phyloP scores from a whole-genome alignment of 2,113 vertebrate species.

The Ceyx melanurus region DNA sequence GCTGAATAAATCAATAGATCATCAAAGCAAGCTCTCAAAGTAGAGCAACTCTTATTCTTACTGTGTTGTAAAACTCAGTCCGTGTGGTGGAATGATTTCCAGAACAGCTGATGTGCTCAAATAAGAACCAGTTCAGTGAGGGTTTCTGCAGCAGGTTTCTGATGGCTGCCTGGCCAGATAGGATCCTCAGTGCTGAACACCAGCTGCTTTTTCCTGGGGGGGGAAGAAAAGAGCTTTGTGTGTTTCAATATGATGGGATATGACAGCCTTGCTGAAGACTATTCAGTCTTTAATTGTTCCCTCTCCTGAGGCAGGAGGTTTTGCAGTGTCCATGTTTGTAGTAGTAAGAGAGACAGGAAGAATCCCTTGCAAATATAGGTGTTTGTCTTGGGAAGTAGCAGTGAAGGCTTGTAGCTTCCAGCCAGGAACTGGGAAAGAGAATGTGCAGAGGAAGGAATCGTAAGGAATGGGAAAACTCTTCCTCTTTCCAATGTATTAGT shows the following conservation, averaged over 20 bases:
- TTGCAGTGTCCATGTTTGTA: neutral
- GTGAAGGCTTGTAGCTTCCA: neutral
- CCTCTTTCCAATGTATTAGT: neutral
- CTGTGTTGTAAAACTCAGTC: neutral
- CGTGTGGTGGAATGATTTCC: neutral
- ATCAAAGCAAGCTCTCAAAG: conserved; percentile 28
- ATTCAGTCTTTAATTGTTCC: neutral
- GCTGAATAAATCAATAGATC: conserved; percentile 36
- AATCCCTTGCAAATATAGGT: neutral
- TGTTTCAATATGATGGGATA: neutral
- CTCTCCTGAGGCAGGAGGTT: neutral
- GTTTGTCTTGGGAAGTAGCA: neutral
- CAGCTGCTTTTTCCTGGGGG: neutral
- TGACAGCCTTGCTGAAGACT: neutral
- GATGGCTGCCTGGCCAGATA: neutral
- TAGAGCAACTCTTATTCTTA: neutral
- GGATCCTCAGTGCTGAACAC: neutral
- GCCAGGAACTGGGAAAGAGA: neutral
- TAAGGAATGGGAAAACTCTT: neutral
- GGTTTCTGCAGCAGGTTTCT: neutral
- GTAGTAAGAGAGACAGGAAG: neutral
- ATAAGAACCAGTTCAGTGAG: neutral
- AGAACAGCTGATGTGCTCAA: neutral
- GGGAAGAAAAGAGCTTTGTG: neutral
- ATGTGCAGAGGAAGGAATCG: neutral